These are phyloP conservation scores for Daboia siamensis DNA, from an alignment of 2,113 vertebrate genomes.

Conservation along the genomic window DNA sequence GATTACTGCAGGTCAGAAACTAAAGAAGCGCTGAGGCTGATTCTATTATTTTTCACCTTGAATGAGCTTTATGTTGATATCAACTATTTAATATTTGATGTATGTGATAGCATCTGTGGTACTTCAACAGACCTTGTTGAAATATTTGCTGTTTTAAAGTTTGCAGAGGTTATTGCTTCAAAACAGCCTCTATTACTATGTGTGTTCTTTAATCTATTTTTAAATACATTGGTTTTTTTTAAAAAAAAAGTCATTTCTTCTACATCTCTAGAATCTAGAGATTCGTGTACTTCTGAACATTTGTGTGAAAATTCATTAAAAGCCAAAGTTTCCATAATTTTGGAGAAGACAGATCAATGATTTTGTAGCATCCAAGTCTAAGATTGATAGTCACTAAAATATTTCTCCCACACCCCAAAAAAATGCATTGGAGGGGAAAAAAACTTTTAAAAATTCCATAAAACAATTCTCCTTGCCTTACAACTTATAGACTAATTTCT, in stretches of 20 bases:
- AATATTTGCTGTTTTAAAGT: background rate
- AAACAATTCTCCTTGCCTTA: background rate
- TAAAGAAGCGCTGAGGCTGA: background rate
- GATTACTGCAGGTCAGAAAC: background rate
- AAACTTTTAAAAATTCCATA: background rate
- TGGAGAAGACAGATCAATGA: background rate
- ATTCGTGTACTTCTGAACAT: background rate
- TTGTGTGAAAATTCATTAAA: background rate
- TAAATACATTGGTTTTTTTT: background rate
- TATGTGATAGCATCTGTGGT: background rate
- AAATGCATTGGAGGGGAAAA: background rate
- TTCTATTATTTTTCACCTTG: background rate
- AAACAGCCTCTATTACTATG: background rate
- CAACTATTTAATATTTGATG: background rate
- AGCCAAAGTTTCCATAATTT: background rate
- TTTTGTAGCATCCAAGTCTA: background rate
- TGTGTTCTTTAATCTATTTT: background rate
- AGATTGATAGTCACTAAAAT: background rate
- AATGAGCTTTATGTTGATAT: background rate
- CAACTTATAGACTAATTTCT: background rate
- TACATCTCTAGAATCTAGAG: background rate
- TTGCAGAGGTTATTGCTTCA: background rate
- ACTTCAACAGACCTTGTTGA: background rate
- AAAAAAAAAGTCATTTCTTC: background rate
- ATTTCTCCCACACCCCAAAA: background rate